Conservation (phyloP, 2,888 invertebrate species). For the Coleophora flavipennella region DNA sequence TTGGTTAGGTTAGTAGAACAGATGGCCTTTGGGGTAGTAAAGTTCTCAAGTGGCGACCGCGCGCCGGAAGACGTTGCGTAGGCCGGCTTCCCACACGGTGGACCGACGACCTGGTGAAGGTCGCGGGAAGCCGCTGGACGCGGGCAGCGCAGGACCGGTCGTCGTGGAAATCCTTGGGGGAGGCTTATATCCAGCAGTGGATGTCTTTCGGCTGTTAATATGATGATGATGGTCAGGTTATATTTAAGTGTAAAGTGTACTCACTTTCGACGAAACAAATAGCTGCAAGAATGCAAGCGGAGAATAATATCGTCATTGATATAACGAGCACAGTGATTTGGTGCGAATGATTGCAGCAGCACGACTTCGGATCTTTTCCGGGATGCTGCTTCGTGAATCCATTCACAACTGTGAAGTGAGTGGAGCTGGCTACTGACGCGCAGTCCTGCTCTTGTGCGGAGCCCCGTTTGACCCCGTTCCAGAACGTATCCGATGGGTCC, state of each 20-base stretch:
- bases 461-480: constrained; percentile 62
- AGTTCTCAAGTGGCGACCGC: too few relatives aligned
- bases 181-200: too few relatives aligned
- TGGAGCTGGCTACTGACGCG: constrained; percentile 86
- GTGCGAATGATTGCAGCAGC: constrained; percentile 82
- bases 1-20: too few relatives aligned
- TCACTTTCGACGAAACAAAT: constrained; percentile 89
- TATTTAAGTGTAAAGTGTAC: constrained; percentile 52
- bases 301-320: constrained; percentile 86
- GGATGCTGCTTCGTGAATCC: constrained; percentile 78
- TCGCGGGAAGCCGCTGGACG: too few relatives aligned
- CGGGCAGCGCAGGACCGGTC: too few relatives aligned
- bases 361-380: constrained; percentile 73
- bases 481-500: constrained; percentile 48
- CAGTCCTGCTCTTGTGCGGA: constrained; percentile 74
- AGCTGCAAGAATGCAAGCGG: constrained; percentile 84
- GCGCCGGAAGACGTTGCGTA: too few relatives aligned
- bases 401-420: constrained; percentile 90
- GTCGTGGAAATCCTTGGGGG: too few relatives aligned
- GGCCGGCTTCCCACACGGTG: too few relatives aligned
- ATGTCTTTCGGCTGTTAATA: too few relatives aligned
- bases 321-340: constrained; percentile 87
- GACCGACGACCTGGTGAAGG: too few relatives aligned
- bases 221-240: too few relatives aligned
- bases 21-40: too few relatives aligned